These are phyloP conservation scores for Periphyllus acericola DNA, from an alignment of 2,888 invertebrate species.

Conservation along the genomic window DNA sequence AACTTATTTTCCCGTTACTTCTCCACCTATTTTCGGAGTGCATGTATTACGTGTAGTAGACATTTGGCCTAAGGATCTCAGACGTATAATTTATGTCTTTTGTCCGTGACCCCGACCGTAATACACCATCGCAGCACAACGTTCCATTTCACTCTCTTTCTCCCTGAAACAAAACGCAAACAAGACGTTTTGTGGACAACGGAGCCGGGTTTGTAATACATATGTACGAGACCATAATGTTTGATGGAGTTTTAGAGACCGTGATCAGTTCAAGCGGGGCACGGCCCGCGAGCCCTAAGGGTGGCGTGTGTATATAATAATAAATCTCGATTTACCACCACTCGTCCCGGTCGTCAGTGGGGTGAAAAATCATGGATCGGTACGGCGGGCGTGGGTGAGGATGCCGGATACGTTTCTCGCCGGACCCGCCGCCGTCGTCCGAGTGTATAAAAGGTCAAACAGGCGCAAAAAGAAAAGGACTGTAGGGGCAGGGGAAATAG, in stretches of 20 bases:
- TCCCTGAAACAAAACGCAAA: slow-evolving; percentile 29
- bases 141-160: background rate
- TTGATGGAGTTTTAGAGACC: slow-evolving; percentile 17
- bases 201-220: background rate
- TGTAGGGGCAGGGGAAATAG: slow-evolving; percentile 6
- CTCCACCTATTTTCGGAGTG: background rate
- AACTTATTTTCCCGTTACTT: background rate
- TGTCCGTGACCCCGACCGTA: slow-evolving; percentile 28
- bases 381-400: background rate
- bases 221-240: slow-evolving; percentile 36
- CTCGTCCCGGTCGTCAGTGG: background rate
- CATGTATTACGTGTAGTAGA: background rate
- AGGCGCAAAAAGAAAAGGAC: slow-evolving; percentile 41
- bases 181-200: slow-evolving; percentile 26
- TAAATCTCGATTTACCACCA: slow-evolving; percentile 51
- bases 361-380: slow-evolving; percentile 21
- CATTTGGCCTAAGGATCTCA: slow-evolving; percentile 3
- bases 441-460: slow-evolving; percentile 57
- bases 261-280: background rate
- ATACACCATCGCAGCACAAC: background rate
- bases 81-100: slow-evolving; percentile 38
- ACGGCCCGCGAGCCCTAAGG: background rate
- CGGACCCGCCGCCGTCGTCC: slow-evolving; percentile 23
- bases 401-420: slow-evolving; percentile 40
- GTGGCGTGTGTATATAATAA: slow-evolving; percentile 33